Evolutionary conservation across 2,797 vertebrate species (phyloP), one percentile per base, ranked within the genome.

Genomic region (Rhinella marina): DNA sequence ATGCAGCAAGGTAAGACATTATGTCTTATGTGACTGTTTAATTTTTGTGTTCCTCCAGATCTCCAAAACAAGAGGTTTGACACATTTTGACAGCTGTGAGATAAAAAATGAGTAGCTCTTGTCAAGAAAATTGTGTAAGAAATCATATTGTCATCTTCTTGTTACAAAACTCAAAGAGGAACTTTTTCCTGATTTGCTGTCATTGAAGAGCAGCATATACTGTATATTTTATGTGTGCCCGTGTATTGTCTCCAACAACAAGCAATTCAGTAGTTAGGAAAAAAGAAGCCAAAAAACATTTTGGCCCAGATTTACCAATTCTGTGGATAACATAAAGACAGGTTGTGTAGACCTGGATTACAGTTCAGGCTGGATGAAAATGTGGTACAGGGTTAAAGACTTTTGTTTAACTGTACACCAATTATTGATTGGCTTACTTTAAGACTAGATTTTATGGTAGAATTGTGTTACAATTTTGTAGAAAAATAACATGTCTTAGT

Each of bases 1-100:
- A 99, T 99, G 98, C 98, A 99, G 91, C 98, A 97, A 97, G 97
- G 97, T 97, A 93, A 0, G 62, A 50, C 23, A 17, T 17, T 23
- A 16, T 29, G 27, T 84, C 19, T 64, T 25, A 0, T 86, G 27
- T 56, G 87, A 81, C 89, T 91, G 90, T 93, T 90, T 27, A 6
- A 70, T 82, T 59, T 78, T 82, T 48, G 19, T 78, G 0, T 54
- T 59, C 27, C 10, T n/a, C 0, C 0, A 0, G 23, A 83, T 57
- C 54, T n/a, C 52, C 62, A 59, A 57, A 82, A 17, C 66, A 61
- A 82, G 59, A 66, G 21, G 68, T 61, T 77, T 85, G 62, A 87
- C 73, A 59, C 41, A 32, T 19, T 76, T 90, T 66, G 88, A 90
- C 83, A 90, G 88, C 84, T 86, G 87, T 32, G n/a, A 90, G 86